Evolutionary conservation across 2,113 vertebrate genomes (phyloP).

Genomic region (Lates calcarifer): DNA sequence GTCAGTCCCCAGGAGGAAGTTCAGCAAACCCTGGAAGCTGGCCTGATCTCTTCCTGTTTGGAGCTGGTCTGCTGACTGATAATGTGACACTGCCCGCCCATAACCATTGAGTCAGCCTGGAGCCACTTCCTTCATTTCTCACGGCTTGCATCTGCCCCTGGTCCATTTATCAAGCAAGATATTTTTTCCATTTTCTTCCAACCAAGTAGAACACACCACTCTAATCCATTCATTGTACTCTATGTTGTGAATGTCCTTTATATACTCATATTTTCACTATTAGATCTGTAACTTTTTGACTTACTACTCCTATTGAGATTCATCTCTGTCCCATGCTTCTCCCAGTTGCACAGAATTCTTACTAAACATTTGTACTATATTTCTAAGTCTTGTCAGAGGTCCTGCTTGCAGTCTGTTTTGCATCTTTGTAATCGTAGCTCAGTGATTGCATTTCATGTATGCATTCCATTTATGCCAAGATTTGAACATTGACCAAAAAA

Average conservation of each 20-base stretch:
- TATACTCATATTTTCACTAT: background rate
- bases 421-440: background rate
- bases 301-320: background rate
- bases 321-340: background rate
- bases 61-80: slow-evolving; percentile 66
- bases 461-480: background rate
- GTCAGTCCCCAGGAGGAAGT: slow-evolving; percentile 68
- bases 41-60: slow-evolving; percentile 73
- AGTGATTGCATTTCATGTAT: background rate
- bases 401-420: background rate
- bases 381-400: background rate
- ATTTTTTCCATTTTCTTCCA: slow-evolving; percentile 10
- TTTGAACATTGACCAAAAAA: slow-evolving; percentile 2
- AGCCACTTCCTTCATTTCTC: slow-evolving; percentile 60
- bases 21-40: slow-evolving; percentile 55
- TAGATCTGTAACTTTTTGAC: background rate
- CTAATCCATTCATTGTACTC: background rate
- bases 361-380: background rate
- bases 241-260: background rate
- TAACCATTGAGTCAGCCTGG: slow-evolving; percentile 38
- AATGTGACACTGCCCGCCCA: slow-evolving; percentile 45
- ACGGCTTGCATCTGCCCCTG: slow-evolving; percentile 21
- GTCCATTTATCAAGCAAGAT: slow-evolving; percentile 15
- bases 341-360: background rate
- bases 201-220: background rate